These are phyloP conservation scores for Alca torda DNA, from an alignment of 2,797 vertebrate species.

Conservation along the genomic window DNA sequence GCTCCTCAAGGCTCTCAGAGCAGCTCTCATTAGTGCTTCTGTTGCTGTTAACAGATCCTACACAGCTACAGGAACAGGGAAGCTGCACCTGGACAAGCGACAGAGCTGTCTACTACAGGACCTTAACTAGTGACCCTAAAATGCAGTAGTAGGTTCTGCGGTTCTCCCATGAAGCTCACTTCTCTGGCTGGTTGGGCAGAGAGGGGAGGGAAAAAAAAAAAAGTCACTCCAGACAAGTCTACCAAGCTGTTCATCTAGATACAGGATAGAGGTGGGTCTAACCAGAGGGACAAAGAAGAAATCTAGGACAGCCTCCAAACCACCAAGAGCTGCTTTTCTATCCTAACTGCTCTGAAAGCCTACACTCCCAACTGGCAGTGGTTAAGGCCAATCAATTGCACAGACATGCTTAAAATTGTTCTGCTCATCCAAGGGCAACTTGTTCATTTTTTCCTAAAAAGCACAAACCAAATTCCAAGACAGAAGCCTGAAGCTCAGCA, in stretches of 20 bases:
- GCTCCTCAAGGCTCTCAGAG: background rate
- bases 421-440: background rate
- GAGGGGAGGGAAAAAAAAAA: background rate
- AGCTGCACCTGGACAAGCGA: background rate
- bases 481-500: background rate
- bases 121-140: background rate
- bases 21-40: background rate
- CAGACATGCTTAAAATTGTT: background rate
- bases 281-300: background rate
- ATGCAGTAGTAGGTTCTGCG: background rate
- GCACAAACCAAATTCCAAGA: background rate
- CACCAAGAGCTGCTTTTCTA: background rate
- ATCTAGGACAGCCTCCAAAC: background rate
- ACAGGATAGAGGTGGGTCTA: background rate
- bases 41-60: background rate
- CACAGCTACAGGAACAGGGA: background rate
- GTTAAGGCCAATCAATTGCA: background rate
- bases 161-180: background rate
- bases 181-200: background rate
- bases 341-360: background rate
- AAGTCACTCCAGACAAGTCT: background rate
- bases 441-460: slow-evolving; percentile 30
- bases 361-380: background rate
- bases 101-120: background rate
- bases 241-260: background rate